Evolutionary conservation across 2,113 vertebrate genomes (phyloP), one percentile per base, ranked within the genome.

Genomic region (Petrocephalus zakoni): DNA sequence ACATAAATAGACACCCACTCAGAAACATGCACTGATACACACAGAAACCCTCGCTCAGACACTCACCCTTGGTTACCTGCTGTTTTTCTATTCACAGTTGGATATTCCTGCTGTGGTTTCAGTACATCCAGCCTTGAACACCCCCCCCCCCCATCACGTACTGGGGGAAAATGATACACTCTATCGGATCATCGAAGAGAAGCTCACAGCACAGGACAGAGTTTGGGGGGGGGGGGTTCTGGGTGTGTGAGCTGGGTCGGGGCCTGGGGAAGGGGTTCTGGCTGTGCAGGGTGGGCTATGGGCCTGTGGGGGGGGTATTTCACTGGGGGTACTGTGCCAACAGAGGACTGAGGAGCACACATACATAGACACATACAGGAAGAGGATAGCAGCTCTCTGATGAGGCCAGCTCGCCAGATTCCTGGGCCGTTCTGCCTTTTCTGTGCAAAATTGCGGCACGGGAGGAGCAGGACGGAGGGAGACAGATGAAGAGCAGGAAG

Each of bases 21-120:
- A 89, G 47, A 34, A 8, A 17, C 47, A 52, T 3, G 11, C 88
- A 87, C 84, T 78, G 25, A 89, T 29, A 52, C 85, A 89, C 13
- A 85, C 46, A 29, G 78, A 82, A 61, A 86, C 51, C 42, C 61
- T 52, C 49, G 17, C 34, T 17, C 51, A 81, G 47, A 64, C 46
- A 56, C 82, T 49, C 87, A 83, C 88, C 72, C 82, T 85, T 7
- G 6, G 8, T 9, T 34, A 34, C 49, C 81, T 29, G 83, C 21
- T 85, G 47, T 53, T 17, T 52, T 52, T 85, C 22, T 52, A 9
- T 49, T 52, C 47, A 85, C 37, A 42, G 8, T 83, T 47, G 42
- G 22, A 42, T 46, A 47, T 22, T 51, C 21, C 47, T 51, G 42
- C 81, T 83, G 37, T 47, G 17, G 9, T 51, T 83, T 83, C 81